phyloP scores from a whole-genome alignment of 1,140 invertebrate genomes.

The Anastrepha obliqua region DNA sequence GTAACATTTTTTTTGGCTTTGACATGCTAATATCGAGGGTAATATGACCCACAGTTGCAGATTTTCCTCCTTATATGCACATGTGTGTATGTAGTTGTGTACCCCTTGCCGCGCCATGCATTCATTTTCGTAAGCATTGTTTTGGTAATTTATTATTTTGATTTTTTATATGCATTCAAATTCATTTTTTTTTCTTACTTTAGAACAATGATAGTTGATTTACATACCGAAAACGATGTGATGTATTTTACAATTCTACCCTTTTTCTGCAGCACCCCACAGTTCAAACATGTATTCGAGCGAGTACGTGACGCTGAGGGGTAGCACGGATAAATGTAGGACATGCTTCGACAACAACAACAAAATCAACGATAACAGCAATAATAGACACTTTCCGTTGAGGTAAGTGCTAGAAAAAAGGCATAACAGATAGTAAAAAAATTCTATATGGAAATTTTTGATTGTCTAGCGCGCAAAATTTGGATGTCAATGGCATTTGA shows the following conservation, averaged over 20 bases:
- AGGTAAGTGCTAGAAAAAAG: constrained; percentile 38
- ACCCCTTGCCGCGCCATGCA: not conserved
- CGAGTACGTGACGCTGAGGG: constrained; percentile 16
- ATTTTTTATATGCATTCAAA: constrained; percentile 72
- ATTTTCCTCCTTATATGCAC: constrained; percentile 59
- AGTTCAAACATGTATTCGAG: constrained; percentile 15
- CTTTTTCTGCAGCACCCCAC: constrained; percentile 54
- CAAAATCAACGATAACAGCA: not conserved
- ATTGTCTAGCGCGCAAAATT: constrained; percentile 39
- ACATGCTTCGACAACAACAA: not conserved
- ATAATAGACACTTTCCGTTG: constrained; percentile 22
- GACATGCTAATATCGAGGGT: constrained; percentile 65
- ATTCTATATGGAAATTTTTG: constrained; percentile 31
- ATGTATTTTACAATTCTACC: constrained; percentile 44
- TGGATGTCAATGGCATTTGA: constrained; percentile 43
- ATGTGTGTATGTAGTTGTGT: constrained; percentile 62
- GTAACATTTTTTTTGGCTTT: constrained; percentile 56
- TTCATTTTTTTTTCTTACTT: constrained; percentile 67
- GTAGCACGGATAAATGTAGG: constrained; percentile 33
- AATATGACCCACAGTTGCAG: constrained; percentile 59
- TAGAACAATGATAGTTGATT: constrained; percentile 74
- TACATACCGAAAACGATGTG: constrained; percentile 72
- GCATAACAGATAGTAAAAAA: constrained; percentile 37
- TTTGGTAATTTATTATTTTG: constrained; percentile 74
- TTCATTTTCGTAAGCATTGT: constrained; percentile 49